These are phyloP conservation scores for Phrynocephalus vlangalii DNA, from an alignment of 2,797 vertebrate species.

Conservation along the genomic window DNA sequence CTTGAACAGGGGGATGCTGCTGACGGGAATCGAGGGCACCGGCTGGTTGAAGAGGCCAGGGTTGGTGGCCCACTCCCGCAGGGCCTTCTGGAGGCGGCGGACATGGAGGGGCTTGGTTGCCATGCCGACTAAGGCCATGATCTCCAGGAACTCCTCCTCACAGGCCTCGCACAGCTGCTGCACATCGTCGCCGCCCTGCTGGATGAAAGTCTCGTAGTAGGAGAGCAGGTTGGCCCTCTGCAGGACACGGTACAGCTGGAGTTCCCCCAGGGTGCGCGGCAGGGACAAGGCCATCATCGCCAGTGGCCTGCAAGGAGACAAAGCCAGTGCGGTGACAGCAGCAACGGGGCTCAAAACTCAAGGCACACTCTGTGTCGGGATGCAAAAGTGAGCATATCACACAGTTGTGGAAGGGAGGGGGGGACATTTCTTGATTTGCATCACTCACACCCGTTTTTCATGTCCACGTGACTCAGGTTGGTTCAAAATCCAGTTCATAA, in stretches of 20 bases:
- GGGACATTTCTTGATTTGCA: not conserved
- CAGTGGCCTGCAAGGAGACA: conserved; percentile 71
- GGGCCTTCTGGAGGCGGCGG: conserved; percentile 94
- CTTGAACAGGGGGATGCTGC: conserved; percentile 93
- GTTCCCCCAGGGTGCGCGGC: conserved; percentile 95
- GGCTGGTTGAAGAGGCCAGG: conserved; percentile 94
- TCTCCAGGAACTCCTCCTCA: conserved; percentile 98
- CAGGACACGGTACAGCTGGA: conserved; percentile 96
- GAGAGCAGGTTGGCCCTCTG: conserved; percentile 95
- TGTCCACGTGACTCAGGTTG: not conserved
- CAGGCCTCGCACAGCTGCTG: conserved; percentile 97
- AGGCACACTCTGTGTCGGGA: not conserved
- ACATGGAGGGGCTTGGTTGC: conserved; percentile 98
- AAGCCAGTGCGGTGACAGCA: not conserved
- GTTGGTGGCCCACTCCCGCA: conserved; percentile 96
- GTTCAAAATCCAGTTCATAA: not conserved
- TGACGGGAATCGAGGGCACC: conserved; percentile 83
- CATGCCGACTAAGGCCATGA: conserved; percentile 99
- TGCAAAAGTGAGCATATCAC: not conserved
- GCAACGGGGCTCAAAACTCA: not conserved
- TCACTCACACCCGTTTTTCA: not conserved
- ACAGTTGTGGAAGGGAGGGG: not conserved
- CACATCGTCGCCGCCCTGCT: conserved; percentile 97
- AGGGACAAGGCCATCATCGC: conserved; percentile 94
- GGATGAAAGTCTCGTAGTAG: conserved; percentile 99